A percentile compares a stretch with the other conserved stretches of the same genome.
Conservation (phyloP, 2,888 invertebrate genomes). For the Scrobipalpa atriplicella region DNA sequence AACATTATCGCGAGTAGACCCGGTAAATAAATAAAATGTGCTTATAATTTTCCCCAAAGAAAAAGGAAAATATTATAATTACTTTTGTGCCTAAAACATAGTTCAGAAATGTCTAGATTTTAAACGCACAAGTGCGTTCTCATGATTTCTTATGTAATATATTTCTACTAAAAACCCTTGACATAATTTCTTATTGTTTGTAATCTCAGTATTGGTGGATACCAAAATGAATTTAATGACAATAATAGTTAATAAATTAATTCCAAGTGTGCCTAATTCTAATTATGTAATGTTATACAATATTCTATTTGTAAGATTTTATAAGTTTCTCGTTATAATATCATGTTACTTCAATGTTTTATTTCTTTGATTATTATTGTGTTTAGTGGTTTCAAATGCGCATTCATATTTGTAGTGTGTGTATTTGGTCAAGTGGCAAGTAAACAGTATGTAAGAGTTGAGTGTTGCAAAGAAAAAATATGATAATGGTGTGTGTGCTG, state of each 20-base stretch:
- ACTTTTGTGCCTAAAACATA: too few species aligned
- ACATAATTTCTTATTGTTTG: too few species aligned
- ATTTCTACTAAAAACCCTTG: neutral
- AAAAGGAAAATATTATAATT: too few species aligned
- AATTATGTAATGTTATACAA: neutral
- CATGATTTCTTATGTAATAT: neutral
- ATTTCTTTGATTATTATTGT: neutral
- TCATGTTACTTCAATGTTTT: conserved; percentile 4
- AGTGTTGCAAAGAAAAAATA: neutral
- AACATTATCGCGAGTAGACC: too few species aligned
- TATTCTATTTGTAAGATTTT: conserved; percentile 10
- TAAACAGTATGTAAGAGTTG: neutral
- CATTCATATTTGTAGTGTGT: too few species aligned
- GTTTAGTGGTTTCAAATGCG: neutral
- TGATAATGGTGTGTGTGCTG: neutral
- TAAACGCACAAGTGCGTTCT: neutral
- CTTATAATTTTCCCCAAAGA: too few species aligned
- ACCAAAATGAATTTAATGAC: conserved; percentile 16
- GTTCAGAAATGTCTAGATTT: too few species aligned
- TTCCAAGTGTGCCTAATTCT: neutral
- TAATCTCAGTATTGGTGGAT: conserved; percentile 10
- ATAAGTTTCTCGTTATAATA: conserved; percentile 1
- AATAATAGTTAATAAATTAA: neutral
- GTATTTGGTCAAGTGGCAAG: neutral
- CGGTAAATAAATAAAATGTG: too few species aligned